These are phyloP conservation scores for Troides helena DNA, from an alignment of 2,888 invertebrate genomes.

Conservation along the genomic window DNA sequence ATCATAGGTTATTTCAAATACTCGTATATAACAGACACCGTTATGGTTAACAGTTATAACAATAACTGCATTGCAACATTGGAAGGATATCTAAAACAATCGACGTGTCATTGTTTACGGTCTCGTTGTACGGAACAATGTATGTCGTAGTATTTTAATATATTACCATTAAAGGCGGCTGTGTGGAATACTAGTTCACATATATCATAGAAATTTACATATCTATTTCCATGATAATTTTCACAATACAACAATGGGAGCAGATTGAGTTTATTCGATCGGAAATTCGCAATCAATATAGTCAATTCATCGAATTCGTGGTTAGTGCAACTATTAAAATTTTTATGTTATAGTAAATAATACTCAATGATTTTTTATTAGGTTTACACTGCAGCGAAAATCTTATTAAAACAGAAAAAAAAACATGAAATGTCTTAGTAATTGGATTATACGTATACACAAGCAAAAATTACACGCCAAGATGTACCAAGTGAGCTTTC, in stretches of 20 bases:
- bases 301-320: conserved; percentile 1
- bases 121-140: conserved; percentile 3
- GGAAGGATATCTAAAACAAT: background rate
- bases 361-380: background rate
- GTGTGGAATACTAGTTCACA: conserved; percentile 12
- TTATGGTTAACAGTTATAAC: background rate
- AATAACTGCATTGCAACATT: background rate
- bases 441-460: conserved; percentile 20
- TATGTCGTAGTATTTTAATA: conserved; percentile 9
- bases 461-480: conserved; percentile 23
- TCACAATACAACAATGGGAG: conserved; percentile 14
- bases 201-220: conserved; percentile 18
- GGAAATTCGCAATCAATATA: conserved; percentile 19
- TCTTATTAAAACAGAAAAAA: background rate
- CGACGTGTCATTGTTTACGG: background rate
- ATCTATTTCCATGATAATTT: conserved; percentile 23
- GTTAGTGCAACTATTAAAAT: background rate
- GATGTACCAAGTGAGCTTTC: conserved; percentile 19
- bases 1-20: background rate
- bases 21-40: background rate
- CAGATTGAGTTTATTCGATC: conserved; percentile 21
- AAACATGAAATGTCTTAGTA: conserved; percentile 3
- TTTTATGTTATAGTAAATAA: background rate
- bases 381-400: background rate
- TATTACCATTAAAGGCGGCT: conserved; percentile 7